Percentiles rank a stretch among this genome's conserved stretches.
These are phyloP conservation scores for Nerophis ophidion DNA, from an alignment of 2,113 vertebrate genomes.

Conservation along the genomic window DNA sequence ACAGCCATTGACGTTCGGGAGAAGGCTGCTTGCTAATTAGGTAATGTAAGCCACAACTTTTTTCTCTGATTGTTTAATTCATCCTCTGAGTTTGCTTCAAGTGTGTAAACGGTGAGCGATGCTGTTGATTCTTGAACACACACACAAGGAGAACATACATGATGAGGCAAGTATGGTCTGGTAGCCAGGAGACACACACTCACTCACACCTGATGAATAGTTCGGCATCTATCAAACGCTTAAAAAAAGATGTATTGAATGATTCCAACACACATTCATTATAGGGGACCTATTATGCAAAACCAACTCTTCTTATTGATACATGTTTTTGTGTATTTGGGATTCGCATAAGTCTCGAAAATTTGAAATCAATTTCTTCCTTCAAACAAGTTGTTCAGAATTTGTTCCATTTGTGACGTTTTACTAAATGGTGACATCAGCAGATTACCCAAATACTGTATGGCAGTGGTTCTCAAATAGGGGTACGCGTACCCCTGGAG, in stretches of 20 bases:
- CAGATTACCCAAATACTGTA: too few species aligned
- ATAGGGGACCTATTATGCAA: too few species aligned
- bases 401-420: too few species aligned
- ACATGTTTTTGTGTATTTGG: too few species aligned
- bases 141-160: neutral
- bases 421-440: too few species aligned
- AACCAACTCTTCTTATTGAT: too few species aligned
- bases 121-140: constrained; percentile 3
- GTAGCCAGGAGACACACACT: neutral
- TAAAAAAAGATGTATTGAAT: neutral
- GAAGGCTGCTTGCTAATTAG: neutral
- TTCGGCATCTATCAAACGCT: neutral
- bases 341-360: too few species aligned
- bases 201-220: neutral
- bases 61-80: constrained; percentile 34
- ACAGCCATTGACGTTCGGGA: too few species aligned
- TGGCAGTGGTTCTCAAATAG: too few species aligned
- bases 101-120: constrained; percentile 38
- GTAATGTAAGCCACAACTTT: neutral
- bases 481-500: too few species aligned
- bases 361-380: too few species aligned
- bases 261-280: constrained; percentile 4
- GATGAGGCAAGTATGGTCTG: neutral
- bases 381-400: too few species aligned
- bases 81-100: constrained; percentile 31